Conservation (phyloP, 2,113 vertebrate species). For the Ursus arctos region DNA sequence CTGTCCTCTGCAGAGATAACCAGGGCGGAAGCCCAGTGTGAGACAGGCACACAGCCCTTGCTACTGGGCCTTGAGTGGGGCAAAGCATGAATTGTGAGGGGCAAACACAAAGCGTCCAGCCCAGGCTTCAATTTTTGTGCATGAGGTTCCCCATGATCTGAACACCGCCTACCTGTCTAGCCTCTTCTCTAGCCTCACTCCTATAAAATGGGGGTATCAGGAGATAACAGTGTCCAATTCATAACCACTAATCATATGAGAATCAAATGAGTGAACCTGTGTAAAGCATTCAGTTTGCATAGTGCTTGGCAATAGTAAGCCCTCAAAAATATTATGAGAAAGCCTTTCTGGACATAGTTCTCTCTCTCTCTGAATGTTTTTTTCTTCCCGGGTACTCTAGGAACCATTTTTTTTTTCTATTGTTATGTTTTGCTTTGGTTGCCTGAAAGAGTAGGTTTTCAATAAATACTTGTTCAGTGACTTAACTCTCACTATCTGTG, state of each 20-base stretch:
- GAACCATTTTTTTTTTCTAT: not conserved
- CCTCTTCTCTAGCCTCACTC: not conserved
- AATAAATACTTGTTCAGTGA: not conserved
- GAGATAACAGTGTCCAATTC: not conserved
- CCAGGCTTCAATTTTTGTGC: not conserved
- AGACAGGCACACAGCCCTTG: not conserved
- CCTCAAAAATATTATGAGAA: not conserved
- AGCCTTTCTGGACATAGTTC: not conserved
- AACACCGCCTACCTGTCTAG: not conserved
- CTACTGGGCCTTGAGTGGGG: not conserved
- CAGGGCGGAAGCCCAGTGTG: not conserved
- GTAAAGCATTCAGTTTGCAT: not conserved
- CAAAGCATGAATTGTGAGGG: not conserved
- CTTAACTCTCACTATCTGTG: not conserved
- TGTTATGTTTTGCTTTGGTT: constrained; percentile 1
- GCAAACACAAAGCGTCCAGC: not conserved
- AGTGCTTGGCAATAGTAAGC: not conserved
- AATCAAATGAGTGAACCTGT: not conserved
- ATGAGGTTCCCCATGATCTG: not conserved
- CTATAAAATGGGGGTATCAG: not conserved
- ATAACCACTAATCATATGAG: not conserved
- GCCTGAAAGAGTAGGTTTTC: not conserved
- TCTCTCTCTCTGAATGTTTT: not conserved
- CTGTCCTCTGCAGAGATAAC: not conserved
- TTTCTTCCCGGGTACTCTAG: not conserved